Evolutionary conservation across 37 sponge, comb jelly and placozoan species (phyloP).

Genomic region (Lycopodina hypogea): DNA sequence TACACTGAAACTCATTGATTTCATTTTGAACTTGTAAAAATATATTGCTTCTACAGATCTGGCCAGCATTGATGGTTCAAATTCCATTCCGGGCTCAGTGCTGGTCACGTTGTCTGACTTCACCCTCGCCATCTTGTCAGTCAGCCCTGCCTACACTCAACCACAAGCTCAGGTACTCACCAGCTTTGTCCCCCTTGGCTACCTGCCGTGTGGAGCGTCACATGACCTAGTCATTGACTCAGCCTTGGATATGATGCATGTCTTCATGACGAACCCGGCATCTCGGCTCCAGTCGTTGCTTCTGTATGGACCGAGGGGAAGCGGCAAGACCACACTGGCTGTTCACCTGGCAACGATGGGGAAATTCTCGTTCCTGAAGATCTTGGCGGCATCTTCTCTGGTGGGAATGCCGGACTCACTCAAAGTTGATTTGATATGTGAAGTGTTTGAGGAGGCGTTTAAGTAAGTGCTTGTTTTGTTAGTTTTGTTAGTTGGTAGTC

Average conservation of each 20-base stretch:
- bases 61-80: neutral
- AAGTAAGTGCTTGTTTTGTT: constrained; percentile 33
- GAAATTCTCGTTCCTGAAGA: constrained; percentile 58
- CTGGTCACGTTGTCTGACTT: constrained; percentile 44
- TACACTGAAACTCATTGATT: too few relatives aligned
- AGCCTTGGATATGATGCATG: constrained; percentile 40
- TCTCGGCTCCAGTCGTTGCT: constrained; percentile 37
- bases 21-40: too few relatives aligned
- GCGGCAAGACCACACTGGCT: constrained; percentile 60
- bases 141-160: constrained; percentile 62
- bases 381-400: constrained; percentile 46
- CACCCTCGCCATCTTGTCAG: constrained; percentile 10
- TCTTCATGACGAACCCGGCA: constrained; percentile 20
- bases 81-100: neutral
- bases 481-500: neutral
- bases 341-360: constrained; percentile 56
- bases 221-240: constrained; percentile 30
- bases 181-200: constrained; percentile 44
- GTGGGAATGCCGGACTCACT: constrained; percentile 27
- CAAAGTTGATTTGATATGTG: constrained; percentile 47
- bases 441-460: constrained; percentile 47
- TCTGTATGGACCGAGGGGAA: constrained; percentile 60
- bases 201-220: constrained; percentile 39
- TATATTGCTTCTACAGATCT: too few relatives aligned
- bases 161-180: constrained; percentile 43